phyloP scores from a whole-genome alignment of 2,113 vertebrate genomes.

The Marmota monax region DNA sequence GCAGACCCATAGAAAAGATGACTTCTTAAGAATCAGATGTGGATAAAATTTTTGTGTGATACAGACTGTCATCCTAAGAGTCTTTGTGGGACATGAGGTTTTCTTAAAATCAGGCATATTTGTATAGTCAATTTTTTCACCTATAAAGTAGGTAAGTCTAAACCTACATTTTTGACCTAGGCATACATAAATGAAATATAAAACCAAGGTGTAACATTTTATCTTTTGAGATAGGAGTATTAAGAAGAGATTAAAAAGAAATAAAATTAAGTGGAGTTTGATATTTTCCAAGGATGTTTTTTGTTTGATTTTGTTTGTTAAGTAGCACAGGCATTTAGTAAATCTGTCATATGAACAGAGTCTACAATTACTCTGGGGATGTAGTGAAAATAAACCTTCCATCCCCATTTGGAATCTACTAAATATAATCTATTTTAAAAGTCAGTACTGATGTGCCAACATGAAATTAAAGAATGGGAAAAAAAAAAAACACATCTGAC shows the following conservation, averaged over 20 bases:
- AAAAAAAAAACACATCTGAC: conserved; percentile 1
- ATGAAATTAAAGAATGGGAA: conserved; percentile 31
- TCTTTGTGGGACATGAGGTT: conserved; percentile 32
- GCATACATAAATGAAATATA: conserved; percentile 33
- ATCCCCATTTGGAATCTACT: neutral
- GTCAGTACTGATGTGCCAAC: neutral
- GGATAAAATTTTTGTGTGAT: conserved; percentile 1
- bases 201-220: conserved; percentile 44
- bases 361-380: neutral
- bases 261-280: conserved; percentile 50
- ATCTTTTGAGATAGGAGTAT: conserved; percentile 24
- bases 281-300: neutral
- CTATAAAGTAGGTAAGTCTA: conserved; percentile 15
- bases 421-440: conserved; percentile 6
- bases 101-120: conserved; percentile 53
- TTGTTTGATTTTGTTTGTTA: conserved; percentile 51
- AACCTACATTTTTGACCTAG: conserved; percentile 50
- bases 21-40: neutral
- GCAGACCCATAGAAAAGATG: neutral
- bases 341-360: conserved; percentile 37
- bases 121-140: conserved; percentile 46
- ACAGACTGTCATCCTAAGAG: neutral
- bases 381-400: neutral
- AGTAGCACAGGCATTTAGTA: conserved; percentile 5
- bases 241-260: conserved; percentile 59